phyloP scores from a whole-genome alignment of 2,113 vertebrate genomes.

The Chlorodrepanis virens region DNA sequence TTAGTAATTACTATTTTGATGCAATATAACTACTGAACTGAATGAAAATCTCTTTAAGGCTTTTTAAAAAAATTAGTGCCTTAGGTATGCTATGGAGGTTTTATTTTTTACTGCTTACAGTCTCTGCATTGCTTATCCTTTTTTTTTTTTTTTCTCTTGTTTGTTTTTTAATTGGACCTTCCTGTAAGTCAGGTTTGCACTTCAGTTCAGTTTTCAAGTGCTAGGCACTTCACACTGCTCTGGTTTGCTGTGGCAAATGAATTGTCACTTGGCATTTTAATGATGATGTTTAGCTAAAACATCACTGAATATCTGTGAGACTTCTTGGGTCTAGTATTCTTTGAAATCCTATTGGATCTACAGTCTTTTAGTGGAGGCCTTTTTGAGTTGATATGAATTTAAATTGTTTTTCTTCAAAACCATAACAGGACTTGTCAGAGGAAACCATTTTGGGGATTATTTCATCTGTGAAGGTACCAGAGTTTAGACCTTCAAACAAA shows the following conservation, averaged over 20 bases:
- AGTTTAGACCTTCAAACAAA: slow-evolving; percentile 92
- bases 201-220: neutral
- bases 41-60: neutral
- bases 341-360: neutral
- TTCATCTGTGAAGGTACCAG: slow-evolving; percentile 81
- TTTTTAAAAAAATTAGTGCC: neutral
- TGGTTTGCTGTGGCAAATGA: neutral
- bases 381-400: neutral
- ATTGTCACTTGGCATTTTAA: neutral
- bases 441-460: slow-evolving; percentile 79
- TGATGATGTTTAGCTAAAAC: neutral
- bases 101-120: neutral
- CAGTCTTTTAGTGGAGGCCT: neutral
- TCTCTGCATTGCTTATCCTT: neutral
- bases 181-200: neutral
- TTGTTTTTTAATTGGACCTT: neutral
- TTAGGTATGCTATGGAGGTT: neutral
- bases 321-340: neutral
- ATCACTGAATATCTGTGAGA: neutral
- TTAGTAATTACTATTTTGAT: neutral
- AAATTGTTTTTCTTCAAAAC: slow-evolving; percentile 25
- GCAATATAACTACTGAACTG: neutral
- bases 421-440: slow-evolving; percentile 81
- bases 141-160: neutral
- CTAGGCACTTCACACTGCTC: neutral